These are phyloP conservation scores for Astreopora myriophthalma DNA, from an alignment of 64 coral and sea anemone species.

Conservation along the genomic window DNA sequence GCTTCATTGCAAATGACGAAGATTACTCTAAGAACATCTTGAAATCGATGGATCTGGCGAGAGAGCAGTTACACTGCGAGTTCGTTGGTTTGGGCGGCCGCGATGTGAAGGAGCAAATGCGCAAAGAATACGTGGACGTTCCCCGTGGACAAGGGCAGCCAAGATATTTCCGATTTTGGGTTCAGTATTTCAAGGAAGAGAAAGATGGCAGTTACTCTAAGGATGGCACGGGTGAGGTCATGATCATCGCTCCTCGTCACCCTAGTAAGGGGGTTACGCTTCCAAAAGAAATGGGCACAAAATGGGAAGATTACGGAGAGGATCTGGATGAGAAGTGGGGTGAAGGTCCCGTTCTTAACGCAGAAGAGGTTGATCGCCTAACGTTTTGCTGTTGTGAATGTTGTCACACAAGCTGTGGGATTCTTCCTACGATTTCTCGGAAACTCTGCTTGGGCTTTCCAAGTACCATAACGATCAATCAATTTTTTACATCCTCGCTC, in stretches of 20 bases:
- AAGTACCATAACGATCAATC: conserved; percentile 38
- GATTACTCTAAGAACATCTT: conserved; percentile 63
- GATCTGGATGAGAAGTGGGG: conserved; percentile 63
- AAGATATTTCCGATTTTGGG: conserved; percentile 80
- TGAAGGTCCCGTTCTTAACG: conserved; percentile 39
- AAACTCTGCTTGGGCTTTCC: conserved; percentile 77
- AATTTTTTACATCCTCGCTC: conserved; percentile 31
- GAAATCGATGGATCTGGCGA: conserved; percentile 75
- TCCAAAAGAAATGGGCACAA: conserved; percentile 49
- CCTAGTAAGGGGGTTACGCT: conserved; percentile 34
- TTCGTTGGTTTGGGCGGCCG: conserved; percentile 76
- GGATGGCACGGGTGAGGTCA: conserved; percentile 64
- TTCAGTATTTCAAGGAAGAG: conserved; percentile 74
- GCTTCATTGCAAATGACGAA: conserved; percentile 64
- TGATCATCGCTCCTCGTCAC: conserved; percentile 73
- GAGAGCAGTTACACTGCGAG: conserved; percentile 73
- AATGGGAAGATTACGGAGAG: conserved; percentile 66
- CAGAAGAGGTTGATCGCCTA: conserved; percentile 73
- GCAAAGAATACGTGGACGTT: conserved; percentile 70
- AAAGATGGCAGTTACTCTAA: conserved; percentile 34
- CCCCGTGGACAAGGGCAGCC: conserved; percentile 39
- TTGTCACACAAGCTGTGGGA: conserved; percentile 65
- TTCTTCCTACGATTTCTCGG: conserved; percentile 27
- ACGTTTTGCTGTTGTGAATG: conserved; percentile 84
- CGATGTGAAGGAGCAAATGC: conserved; percentile 75